These are phyloP conservation scores for Semibalanus balanoides DNA, from an alignment of 1,140 invertebrate species.

Conservation along the genomic window DNA sequence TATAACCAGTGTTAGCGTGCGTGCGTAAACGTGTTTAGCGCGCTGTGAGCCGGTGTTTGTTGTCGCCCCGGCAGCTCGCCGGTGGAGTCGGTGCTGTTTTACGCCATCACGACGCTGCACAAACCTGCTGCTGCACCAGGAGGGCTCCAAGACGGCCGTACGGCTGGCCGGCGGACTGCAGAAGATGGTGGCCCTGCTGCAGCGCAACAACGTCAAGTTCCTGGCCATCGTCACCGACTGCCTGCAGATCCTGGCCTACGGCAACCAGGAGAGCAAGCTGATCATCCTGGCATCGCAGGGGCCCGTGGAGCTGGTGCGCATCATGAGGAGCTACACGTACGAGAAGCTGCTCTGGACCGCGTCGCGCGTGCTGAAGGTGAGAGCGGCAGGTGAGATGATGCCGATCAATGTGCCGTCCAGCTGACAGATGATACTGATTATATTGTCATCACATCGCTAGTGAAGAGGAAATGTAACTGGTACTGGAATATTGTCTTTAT, in stretches of 20 bases:
- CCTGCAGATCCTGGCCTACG: slow-evolving; percentile 93
- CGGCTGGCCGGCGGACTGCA: slow-evolving; percentile 88
- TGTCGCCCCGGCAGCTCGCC: slow-evolving; percentile 81
- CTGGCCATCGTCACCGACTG: slow-evolving; percentile 98
- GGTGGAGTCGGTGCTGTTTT: slow-evolving; percentile 92
- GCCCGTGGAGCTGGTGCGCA: slow-evolving; percentile 88
- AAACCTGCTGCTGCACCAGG: slow-evolving; percentile 95
- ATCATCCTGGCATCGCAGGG: slow-evolving; percentile 95
- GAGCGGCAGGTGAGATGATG: neutral
- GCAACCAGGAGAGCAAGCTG: slow-evolving; percentile 96
- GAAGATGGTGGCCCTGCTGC: slow-evolving; percentile 95
- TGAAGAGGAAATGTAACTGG: too few species aligned
- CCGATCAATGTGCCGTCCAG: too few species aligned
- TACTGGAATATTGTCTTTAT: too few species aligned
- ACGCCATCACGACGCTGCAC: slow-evolving; percentile 95
- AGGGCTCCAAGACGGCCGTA: slow-evolving; percentile 95
- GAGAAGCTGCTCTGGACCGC: slow-evolving; percentile 98
- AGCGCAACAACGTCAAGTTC: slow-evolving; percentile 94
- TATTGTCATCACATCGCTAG: too few species aligned
- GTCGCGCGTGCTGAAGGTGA: slow-evolving; percentile 79
- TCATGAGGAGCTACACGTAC: slow-evolving; percentile 93
- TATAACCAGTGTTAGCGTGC: too few species aligned
- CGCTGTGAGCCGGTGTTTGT: too few species aligned
- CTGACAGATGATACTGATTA: too few species aligned
- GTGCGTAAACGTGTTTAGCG: too few species aligned